phyloP scores from a whole-genome alignment of 2,113 vertebrate species.

The Meles meles region DNA sequence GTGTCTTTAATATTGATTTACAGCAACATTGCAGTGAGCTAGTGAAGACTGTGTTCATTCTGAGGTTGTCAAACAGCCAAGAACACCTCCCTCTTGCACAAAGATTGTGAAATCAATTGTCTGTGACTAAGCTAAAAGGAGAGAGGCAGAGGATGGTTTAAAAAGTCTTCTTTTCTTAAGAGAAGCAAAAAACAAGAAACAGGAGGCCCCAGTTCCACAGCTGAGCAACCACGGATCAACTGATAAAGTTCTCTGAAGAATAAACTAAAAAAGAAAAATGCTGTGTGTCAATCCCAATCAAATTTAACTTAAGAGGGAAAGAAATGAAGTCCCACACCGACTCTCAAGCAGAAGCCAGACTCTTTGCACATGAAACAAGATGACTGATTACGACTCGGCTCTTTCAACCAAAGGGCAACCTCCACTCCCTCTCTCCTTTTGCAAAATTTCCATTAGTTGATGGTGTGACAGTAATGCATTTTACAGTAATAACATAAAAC shows the following conservation, averaged over 20 bases:
- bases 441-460: background rate
- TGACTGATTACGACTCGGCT: background rate
- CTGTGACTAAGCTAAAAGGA: background rate
- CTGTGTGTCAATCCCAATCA: conserved; percentile 20
- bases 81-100: background rate
- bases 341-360: background rate
- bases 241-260: conserved; percentile 11
- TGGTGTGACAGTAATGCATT: background rate
- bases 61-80: background rate
- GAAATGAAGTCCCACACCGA: background rate
- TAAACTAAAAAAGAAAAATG: background rate
- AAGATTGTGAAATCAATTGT: background rate
- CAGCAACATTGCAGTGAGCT: background rate
- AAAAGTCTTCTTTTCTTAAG: background rate
- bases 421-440: background rate
- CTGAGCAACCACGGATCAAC: background rate
- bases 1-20: background rate
- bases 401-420: background rate
- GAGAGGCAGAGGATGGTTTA: background rate
- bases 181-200: background rate
- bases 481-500: background rate
- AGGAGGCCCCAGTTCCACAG: background rate
- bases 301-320: background rate
- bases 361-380: background rate
- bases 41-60: background rate